Base-by-base conservation (phyloP, 1,140 invertebrate genomes). In the Agrypnia vestita region DNA sequence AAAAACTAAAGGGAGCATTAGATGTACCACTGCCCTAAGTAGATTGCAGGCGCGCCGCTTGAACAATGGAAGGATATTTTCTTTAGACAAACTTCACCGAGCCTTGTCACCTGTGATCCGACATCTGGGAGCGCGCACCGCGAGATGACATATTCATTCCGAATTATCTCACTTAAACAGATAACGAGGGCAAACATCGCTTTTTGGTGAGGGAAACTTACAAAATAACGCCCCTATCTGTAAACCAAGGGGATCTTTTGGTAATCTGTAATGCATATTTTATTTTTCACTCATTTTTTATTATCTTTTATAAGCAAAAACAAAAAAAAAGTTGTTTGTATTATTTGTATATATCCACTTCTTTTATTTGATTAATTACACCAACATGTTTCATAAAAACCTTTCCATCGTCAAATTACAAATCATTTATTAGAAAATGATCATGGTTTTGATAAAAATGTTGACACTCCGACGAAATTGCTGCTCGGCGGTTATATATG, bases 81-180 rank as follows among this genome's bases (percentile, higher is more conserved):
- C 69, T 73, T 73, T 73, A 73, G 51, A 73, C 53, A 73, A 51
- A 51, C 47, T 73, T 53, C 13, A 47, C 44, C 12, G n/a, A 46
- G 25, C 15, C 12, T n/a, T 35, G 69, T 73, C 69, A 73, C 69
- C 69, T 73, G 69, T 73, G 69, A 73, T 25, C 69, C 25, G 12
- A 17, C 67, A 71, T 44, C 43, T 21, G 7, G 44, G 13, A 9
- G 7, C 44, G 3, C 46, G 1, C 9, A 7, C 47, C 49, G 6
- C 15, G n/a, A 55, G 47, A 73, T 35, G 49, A 71, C 47, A 49
- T 64, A 53, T 73, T 73, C 69, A 55, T 73, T 19, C n/a, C 8
- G n/a, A 71, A 73, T 73, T 53, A 73, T 73, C 69, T 73, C 69
- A 35, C 64, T 47, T 64, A 71, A 43, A 55, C 25, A 73, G 69